Conservation (phyloP, 1,140 invertebrate genomes). For the Lepidurus arcticus region DNA sequence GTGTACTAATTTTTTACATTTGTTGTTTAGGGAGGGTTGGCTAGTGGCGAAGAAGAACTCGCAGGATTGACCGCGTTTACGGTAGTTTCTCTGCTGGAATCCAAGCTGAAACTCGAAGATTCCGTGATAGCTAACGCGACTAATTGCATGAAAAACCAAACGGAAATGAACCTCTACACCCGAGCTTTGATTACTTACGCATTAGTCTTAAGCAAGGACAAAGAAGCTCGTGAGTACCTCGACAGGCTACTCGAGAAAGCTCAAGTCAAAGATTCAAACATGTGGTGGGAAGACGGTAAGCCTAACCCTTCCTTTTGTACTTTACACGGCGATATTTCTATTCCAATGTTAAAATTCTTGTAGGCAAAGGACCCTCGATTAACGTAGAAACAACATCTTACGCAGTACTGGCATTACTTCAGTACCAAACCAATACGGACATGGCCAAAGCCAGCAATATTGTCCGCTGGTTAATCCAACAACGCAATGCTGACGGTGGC, state of each 20-base stretch:
- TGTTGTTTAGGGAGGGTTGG: slow-evolving; percentile 44
- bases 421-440: slow-evolving; percentile 54
- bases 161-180: slow-evolving; percentile 22
- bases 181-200: slow-evolving; percentile 54
- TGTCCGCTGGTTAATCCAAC: slow-evolving; percentile 63
- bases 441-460: slow-evolving; percentile 52
- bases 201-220: slow-evolving; percentile 48
- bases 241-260: slow-evolving; percentile 36
- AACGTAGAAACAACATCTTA: slow-evolving; percentile 73
- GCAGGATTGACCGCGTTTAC: slow-evolving; percentile 62
- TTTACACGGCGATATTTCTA: background rate
- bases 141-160: background rate
- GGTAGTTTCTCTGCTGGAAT: slow-evolving; percentile 56
- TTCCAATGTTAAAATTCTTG: background rate
- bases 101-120: slow-evolving; percentile 40
- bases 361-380: slow-evolving; percentile 43
- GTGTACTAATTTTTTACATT: background rate
- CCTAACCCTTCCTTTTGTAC: background rate
- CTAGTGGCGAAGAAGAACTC: slow-evolving; percentile 48
- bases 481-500: slow-evolving; percentile 69
- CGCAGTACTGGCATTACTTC: slow-evolving; percentile 57
- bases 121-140: background rate
- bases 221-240: slow-evolving; percentile 35
- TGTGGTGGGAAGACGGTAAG: slow-evolving; percentile 47
- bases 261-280: slow-evolving; percentile 40